phyloP scores from a whole-genome alignment of 1,140 invertebrate species.

The Aphaenogaster ashmeadi region DNA sequence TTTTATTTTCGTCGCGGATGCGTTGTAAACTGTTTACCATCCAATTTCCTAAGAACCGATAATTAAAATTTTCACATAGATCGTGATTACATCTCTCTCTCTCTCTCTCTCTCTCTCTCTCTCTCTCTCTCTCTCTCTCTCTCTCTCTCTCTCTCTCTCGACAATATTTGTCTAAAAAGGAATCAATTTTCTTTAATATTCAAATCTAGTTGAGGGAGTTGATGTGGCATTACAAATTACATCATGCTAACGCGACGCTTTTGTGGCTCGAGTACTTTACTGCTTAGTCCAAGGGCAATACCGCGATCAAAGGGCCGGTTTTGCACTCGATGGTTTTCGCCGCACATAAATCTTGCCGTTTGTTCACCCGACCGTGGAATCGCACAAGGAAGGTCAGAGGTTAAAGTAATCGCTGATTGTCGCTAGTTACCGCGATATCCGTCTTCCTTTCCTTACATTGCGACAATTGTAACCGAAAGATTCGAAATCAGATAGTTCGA shows the following conservation, averaged over 20 bases:
- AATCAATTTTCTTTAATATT: background rate
- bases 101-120: too few relatives aligned
- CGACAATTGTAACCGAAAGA: background rate
- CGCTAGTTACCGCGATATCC: background rate
- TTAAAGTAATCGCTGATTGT: slow-evolving; percentile 50
- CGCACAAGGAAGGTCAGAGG: slow-evolving; percentile 33
- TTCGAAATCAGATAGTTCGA: background rate
- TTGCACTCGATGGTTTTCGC: slow-evolving; percentile 45
- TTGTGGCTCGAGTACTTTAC: slow-evolving; percentile 1
- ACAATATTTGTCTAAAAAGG: background rate
- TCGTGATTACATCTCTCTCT: background rate
- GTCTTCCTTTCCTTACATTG: background rate
- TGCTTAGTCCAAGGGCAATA: slow-evolving; percentile 42
- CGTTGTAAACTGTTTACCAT: background rate
- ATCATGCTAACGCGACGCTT: slow-evolving; percentile 15
- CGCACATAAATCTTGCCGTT: slow-evolving; percentile 56
- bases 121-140: too few relatives aligned
- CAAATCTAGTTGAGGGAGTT: background rate
- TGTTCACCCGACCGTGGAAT: background rate
- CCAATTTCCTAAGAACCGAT: slow-evolving; percentile 6
- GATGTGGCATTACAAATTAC: slow-evolving; percentile 13
- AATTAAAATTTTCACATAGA: background rate
- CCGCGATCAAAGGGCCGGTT: slow-evolving; percentile 37
- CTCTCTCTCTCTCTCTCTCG: too few relatives aligned
- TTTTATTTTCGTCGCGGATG: background rate